A percentile compares a stretch with the other conserved stretches of the same genome.
Evolutionary conservation across 1,140 invertebrate genomes (phyloP).

Genomic region (Arctopsyche grandis): DNA sequence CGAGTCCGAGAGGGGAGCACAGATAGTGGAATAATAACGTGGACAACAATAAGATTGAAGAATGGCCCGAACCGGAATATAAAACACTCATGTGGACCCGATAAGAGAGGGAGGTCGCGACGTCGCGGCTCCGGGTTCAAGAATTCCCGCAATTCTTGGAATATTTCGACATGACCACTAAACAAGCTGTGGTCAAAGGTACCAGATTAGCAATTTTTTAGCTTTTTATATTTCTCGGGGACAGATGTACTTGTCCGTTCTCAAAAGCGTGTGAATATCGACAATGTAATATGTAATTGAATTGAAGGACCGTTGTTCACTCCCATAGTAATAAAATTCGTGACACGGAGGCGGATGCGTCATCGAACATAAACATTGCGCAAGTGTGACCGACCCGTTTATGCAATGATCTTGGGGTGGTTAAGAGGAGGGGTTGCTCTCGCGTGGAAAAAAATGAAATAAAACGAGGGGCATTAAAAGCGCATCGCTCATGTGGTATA

Average conservation of each 20-base stretch:
- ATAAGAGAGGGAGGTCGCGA: constrained; percentile 33
- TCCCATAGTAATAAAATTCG: too few relatives aligned
- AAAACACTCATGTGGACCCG: constrained; percentile 26
- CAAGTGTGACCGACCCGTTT: constrained; percentile 30
- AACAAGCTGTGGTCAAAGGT: neutral
- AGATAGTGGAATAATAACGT: constrained; percentile 38
- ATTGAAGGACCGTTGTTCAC: too few relatives aligned
- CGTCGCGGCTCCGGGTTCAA: neutral
- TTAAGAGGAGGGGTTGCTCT: neutral
- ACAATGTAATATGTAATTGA: too few relatives aligned
- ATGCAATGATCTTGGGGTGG: constrained; percentile 19
- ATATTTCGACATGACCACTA: neutral
- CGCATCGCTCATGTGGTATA: constrained; percentile 36
- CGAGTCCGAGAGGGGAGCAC: constrained; percentile 10
- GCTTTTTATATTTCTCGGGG: too few relatives aligned
- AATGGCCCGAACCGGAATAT: constrained; percentile 34
- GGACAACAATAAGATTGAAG: constrained; percentile 34
- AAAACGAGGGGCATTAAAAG: constrained; percentile 39
- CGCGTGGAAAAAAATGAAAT: neutral
- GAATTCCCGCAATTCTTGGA: constrained; percentile 40
- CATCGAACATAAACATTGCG: constrained; percentile 33
- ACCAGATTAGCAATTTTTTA: neutral
- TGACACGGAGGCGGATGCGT: constrained; percentile 23
- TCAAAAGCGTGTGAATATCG: too few relatives aligned
- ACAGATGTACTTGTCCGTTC: too few relatives aligned